Base-by-base conservation (phyloP, 2,797 vertebrate genomes). In the Smutsia temminckii region DNA sequence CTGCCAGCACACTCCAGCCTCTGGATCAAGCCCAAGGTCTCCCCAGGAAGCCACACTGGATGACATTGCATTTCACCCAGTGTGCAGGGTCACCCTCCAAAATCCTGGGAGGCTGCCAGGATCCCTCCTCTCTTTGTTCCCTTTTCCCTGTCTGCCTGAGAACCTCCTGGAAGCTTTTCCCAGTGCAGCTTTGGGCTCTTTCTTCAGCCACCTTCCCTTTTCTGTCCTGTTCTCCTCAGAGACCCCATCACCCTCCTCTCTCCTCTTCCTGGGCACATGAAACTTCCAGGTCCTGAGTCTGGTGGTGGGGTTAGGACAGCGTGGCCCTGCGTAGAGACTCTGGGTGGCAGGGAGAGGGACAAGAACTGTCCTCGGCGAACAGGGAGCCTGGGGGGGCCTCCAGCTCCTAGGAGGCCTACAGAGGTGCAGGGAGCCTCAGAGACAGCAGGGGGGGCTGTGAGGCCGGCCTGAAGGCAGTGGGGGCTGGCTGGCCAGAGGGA, bases 361-460 rank as follows among this genome's bases (percentile, higher is more conserved):
- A 10, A 25, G 42, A 29, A 61, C 51, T n/a, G 37, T 0, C 2
- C 6, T 0, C 5, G 42, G 34, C 9, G 5, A 6, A n/a, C 29
- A 3, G 13, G 78, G n/a, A 53, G 32, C 63, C 9, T 18, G 29
- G 49, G 69, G 57, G 69, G 14, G 27, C 83, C 84, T 63, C 13
- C 2, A 5, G 91, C 46, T 84, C 66, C 29, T 25, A 53, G 40
- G 57, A 53, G 13, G 29, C 46, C 17, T 72, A 1, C 6, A 4
- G 81, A 74, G 59, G 93, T 97, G 97, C 98, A 98, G 63, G 53
- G 49, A 96, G n/a, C 42, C 20, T 75, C 27, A 34, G 89, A 49
- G 96, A 96, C 95, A 78, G 97, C 93, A 97, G 96, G 84, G 96
- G 96, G 95, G 90, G 95, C 97, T 95, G 84, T 69, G 69, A 97